These are phyloP conservation scores for Avahi laniger DNA, from an alignment of 2,797 vertebrate species.

Conservation along the genomic window DNA sequence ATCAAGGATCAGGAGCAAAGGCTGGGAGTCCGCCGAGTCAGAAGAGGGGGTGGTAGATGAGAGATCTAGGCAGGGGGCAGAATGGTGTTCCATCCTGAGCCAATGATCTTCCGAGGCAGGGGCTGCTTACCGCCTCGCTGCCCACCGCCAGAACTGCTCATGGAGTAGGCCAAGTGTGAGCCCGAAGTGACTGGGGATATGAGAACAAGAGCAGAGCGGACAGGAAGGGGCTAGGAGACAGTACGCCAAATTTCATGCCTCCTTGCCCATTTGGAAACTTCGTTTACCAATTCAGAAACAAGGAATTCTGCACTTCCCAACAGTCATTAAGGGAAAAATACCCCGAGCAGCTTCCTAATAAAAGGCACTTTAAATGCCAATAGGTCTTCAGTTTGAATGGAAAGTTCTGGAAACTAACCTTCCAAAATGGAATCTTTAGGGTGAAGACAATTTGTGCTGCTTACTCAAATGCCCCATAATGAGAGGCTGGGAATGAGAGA, in stretches of 20 bases:
- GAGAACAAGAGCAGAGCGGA: neutral
- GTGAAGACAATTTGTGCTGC: neutral
- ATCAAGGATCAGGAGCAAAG: neutral
- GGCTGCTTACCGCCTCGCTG: neutral
- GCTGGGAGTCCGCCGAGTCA: accelerated
- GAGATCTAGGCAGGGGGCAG: neutral
- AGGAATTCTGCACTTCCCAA: neutral
- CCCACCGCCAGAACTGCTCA: neutral
- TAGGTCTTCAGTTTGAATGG: neutral
- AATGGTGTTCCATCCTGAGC: neutral
- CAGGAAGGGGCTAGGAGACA: neutral
- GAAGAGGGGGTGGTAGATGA: neutral
- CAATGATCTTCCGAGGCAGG: neutral
- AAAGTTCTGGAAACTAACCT: neutral
- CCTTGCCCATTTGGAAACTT: neutral
- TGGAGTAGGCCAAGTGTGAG: neutral
- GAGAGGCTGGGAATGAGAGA: neutral
- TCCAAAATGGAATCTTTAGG: neutral
- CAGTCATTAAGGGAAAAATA: neutral
- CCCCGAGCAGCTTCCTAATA: neutral
- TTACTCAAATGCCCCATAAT: neutral
- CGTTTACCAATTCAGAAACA: neutral
- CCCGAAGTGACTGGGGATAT: neutral
- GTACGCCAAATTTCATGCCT: neutral
- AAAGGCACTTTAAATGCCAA: neutral